These are phyloP conservation scores for Stictonetta naevosa DNA, from an alignment of 2,113 vertebrate species.

Conservation along the genomic window DNA sequence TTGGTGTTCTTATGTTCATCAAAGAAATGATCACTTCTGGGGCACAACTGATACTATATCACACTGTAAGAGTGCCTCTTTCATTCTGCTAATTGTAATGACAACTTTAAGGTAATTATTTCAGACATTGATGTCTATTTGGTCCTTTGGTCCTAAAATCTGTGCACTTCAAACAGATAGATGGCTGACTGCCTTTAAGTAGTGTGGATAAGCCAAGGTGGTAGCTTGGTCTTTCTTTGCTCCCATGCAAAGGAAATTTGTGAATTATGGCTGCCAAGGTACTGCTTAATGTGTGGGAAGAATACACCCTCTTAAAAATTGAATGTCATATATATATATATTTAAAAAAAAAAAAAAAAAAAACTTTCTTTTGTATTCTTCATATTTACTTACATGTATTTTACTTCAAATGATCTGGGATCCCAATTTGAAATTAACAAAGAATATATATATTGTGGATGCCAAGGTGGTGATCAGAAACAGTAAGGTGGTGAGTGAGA, in stretches of 20 bases:
- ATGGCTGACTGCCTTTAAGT: neutral
- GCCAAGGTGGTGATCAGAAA: neutral
- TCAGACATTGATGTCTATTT: neutral
- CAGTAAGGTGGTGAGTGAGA: neutral
- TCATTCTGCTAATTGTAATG: neutral
- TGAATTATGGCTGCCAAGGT: neutral
- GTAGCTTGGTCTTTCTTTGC: neutral
- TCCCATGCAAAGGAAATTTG: neutral
- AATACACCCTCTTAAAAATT: neutral
- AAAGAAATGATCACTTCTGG: neutral
- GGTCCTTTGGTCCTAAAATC: neutral
- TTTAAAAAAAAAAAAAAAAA: too few species aligned
- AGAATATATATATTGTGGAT: neutral
- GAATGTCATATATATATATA: too few species aligned
- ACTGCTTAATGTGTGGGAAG: neutral
- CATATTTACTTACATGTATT: neutral
- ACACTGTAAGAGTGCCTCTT: neutral
- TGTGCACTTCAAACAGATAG: neutral
- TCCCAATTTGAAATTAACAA: neutral
- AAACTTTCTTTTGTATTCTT: neutral
- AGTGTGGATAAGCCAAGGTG: neutral
- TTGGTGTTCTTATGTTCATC: neutral
- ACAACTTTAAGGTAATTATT: neutral
- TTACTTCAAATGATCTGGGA: neutral
- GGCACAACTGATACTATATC: neutral